Percentiles rank a stretch among this genome's conserved stretches.
phyloP scores from a whole-genome alignment of 2,113 vertebrate genomes.

The Dicaeum eximium region DNA sequence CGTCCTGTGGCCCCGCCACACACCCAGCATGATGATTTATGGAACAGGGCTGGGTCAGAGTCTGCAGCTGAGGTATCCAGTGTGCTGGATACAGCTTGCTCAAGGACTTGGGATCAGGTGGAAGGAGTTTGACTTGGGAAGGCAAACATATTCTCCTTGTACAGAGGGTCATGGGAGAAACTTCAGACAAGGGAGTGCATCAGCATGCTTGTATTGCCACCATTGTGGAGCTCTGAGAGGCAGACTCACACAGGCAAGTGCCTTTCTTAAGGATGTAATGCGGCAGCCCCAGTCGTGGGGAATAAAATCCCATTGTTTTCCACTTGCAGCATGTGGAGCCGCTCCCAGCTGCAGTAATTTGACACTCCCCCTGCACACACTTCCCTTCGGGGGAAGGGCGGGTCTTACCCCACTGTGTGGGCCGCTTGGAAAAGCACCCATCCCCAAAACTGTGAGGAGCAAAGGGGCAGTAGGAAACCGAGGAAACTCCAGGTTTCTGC shows the following conservation, averaged over 20 bases:
- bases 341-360: slow-evolving; percentile 20
- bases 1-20: not conserved
- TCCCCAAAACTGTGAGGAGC: not conserved
- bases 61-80: not conserved
- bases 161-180: not conserved
- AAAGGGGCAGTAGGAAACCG: not conserved
- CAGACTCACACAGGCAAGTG: not conserved
- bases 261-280: not conserved
- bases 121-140: not conserved
- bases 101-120: not conserved
- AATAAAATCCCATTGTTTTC: slow-evolving; percentile 56
- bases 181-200: not conserved
- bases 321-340: not conserved
- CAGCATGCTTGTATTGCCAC: not conserved
- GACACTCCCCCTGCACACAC: not conserved
- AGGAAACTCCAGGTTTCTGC: not conserved
- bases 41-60: not conserved
- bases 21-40: not conserved
- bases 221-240: not conserved
- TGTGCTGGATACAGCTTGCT: not conserved
- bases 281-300: not conserved
- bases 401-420: not conserved
- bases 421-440: not conserved
- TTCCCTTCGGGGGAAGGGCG: not conserved
- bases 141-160: not conserved